Percentiles rank a stretch among this genome's conserved stretches.
Evolutionary conservation across 2,797 vertebrate species (phyloP).

Genomic region (Halcyon smyrnensis): DNA sequence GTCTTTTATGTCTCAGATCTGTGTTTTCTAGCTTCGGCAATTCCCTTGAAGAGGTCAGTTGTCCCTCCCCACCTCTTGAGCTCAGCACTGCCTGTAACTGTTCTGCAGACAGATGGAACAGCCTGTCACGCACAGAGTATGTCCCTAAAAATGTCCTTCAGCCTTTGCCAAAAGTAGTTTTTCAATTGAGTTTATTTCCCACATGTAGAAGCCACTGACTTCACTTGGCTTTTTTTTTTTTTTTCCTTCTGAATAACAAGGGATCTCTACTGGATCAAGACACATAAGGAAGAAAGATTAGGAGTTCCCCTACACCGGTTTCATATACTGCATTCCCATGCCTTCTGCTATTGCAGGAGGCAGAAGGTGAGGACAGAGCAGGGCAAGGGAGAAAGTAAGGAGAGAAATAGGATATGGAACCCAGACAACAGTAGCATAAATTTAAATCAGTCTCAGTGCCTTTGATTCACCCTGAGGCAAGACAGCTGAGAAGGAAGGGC

Average conservation of each 20-base stretch:
- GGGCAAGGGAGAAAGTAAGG: background rate
- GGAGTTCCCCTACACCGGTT: background rate
- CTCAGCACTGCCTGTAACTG: background rate
- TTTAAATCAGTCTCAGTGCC: background rate
- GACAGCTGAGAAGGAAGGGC: background rate
- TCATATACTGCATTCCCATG: background rate
- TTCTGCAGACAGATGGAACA: background rate
- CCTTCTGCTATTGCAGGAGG: background rate
- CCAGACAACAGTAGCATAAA: background rate
- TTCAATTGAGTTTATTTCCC: background rate
- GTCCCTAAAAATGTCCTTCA: background rate
- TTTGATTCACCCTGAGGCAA: background rate
- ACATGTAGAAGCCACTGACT: background rate
- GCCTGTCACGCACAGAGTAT: rapidly evolving
- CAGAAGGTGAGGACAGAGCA: background rate
- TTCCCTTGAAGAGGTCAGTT: background rate
- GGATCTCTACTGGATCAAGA: background rate
- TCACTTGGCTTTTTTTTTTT: background rate
- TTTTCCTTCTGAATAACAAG: background rate
- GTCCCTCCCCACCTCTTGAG: background rate
- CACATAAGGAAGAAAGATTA: background rate
- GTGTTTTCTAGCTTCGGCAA: background rate
- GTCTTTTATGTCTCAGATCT: background rate
- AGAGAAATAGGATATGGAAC: background rate
- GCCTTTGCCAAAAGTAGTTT: background rate